These are phyloP conservation scores for Orycteropus afer DNA, from an alignment of 2,113 vertebrate species.

Conservation along the genomic window DNA sequence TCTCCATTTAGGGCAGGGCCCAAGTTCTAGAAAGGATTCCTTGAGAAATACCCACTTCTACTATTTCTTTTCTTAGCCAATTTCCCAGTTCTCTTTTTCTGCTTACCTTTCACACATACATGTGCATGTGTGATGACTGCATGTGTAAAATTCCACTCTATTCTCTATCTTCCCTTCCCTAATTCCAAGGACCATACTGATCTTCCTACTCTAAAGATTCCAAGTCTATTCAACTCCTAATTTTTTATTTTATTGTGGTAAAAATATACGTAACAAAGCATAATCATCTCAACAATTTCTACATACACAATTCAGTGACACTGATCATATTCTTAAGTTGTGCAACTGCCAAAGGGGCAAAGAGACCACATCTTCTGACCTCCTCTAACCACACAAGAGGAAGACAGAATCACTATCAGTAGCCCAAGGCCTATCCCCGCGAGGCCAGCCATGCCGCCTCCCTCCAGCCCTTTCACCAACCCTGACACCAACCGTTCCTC, in stretches of 20 bases:
- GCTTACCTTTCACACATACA: too few species aligned
- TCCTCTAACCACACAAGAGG: too few species aligned
- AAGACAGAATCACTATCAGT: too few species aligned
- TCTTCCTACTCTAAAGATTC: not conserved
- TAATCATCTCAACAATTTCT: not conserved
- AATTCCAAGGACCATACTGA: not conserved
- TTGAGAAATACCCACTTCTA: conserved; percentile 13
- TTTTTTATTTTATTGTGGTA: not conserved
- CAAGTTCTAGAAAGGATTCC: not conserved
- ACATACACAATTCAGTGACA: not conserved
- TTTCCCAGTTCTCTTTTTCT: not conserved
- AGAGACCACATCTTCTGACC: too few species aligned
- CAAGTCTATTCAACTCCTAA: not conserved
- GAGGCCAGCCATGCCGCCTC: too few species aligned
- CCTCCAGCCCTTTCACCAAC: too few species aligned
- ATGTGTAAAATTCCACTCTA: not conserved
- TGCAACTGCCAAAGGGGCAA: too few species aligned
- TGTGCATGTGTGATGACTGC: not conserved
- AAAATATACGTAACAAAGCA: not conserved
- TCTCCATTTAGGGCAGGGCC: not conserved
- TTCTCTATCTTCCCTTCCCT: not conserved
- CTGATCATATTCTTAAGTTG: not conserved
- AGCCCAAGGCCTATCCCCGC: too few species aligned
- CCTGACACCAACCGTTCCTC: too few species aligned
- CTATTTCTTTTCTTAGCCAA: not conserved